Evolutionary conservation across 2,888 invertebrate genomes (phyloP).

Genomic region (Cheilosia soror): DNA sequence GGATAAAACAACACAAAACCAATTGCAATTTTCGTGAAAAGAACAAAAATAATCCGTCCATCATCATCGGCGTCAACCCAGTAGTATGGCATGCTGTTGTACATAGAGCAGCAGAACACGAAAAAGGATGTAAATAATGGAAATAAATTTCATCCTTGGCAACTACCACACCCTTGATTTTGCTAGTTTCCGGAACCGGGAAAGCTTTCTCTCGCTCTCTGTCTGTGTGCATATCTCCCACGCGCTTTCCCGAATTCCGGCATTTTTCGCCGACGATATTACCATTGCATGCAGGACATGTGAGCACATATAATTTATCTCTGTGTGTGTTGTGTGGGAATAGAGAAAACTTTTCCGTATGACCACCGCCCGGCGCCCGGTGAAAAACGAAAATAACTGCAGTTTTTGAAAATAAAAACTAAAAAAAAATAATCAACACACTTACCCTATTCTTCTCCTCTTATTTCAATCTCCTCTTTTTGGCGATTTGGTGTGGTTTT

Average conservation of each 20-base stretch:
- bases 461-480: slow-evolving; percentile 13
- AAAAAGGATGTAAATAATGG: slow-evolving; percentile 62
- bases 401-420: slow-evolving; percentile 11
- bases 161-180: slow-evolving; percentile 72
- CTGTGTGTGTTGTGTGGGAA: background rate
- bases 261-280: slow-evolving; percentile 42
- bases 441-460: slow-evolving; percentile 30
- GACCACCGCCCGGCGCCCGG: slow-evolving; percentile 70
- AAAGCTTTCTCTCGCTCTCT: slow-evolving; percentile 47
- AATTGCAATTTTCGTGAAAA: slow-evolving; percentile 41
- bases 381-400: slow-evolving; percentile 33
- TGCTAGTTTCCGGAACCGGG: slow-evolving; percentile 66
- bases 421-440: slow-evolving; percentile 6
- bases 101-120: slow-evolving; percentile 1
- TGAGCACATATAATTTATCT: background rate
- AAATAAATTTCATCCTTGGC: slow-evolving; percentile 62
- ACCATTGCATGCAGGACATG: slow-evolving; percentile 30
- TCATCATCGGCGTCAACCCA: slow-evolving; percentile 18
- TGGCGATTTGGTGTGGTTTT: slow-evolving; percentile 17
- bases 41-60: slow-evolving; percentile 36
- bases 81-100: slow-evolving; percentile 3
- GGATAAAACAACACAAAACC: slow-evolving; percentile 32
- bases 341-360: slow-evolving; percentile 10
- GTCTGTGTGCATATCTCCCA: slow-evolving; percentile 24
- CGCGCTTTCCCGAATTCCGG: slow-evolving; percentile 57